A percentile compares a stretch with the other conserved stretches of the same genome.
These are phyloP conservation scores for Antrozous pallidus DNA, from an alignment of 2,797 vertebrate species.

Conservation along the genomic window DNA sequence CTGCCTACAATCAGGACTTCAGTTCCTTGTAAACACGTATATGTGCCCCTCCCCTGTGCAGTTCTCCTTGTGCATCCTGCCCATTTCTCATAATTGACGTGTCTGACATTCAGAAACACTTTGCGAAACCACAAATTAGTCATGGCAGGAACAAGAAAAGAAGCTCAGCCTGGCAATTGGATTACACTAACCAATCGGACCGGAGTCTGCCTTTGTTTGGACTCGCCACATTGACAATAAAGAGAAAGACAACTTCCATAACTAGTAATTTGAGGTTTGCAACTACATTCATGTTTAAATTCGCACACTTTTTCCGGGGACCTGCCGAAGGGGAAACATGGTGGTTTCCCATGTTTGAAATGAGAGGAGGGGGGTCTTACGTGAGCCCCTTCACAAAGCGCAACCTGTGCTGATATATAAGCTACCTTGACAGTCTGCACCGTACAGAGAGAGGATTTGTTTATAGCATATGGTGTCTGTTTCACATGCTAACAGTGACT, in stretches of 20 bases:
- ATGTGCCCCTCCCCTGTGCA: neutral
- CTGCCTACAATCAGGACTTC: constrained; percentile 34
- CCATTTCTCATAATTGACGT: constrained; percentile 80
- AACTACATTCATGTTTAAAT: neutral
- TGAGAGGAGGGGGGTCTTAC: neutral
- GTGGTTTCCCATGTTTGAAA: neutral
- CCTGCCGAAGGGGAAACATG: neutral
- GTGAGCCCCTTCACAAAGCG: neutral
- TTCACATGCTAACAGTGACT: constrained; percentile 83
- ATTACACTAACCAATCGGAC: constrained; percentile 81
- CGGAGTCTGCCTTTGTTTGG: constrained; percentile 80
- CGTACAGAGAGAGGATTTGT: constrained; percentile 67
- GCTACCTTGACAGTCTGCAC: constrained; percentile 55
- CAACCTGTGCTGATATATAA: neutral
- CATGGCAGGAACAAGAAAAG: constrained; percentile 81
- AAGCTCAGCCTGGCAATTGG: constrained; percentile 80
- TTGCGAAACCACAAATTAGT: constrained; percentile 82
- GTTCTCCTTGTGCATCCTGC: constrained; percentile 58
- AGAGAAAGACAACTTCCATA: constrained; percentile 51
- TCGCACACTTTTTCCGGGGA: neutral
- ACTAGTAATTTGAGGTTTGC: constrained; percentile 37
- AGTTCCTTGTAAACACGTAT: constrained; percentile 4
- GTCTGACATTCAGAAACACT: constrained; percentile 79
- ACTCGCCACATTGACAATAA: constrained; percentile 66
- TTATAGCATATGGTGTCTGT: constrained; percentile 83